Evolutionary conservation across 2,113 vertebrate species (phyloP), one percentile per base, ranked within the genome.

Genomic region (Agelaius phoeniceus): DNA sequence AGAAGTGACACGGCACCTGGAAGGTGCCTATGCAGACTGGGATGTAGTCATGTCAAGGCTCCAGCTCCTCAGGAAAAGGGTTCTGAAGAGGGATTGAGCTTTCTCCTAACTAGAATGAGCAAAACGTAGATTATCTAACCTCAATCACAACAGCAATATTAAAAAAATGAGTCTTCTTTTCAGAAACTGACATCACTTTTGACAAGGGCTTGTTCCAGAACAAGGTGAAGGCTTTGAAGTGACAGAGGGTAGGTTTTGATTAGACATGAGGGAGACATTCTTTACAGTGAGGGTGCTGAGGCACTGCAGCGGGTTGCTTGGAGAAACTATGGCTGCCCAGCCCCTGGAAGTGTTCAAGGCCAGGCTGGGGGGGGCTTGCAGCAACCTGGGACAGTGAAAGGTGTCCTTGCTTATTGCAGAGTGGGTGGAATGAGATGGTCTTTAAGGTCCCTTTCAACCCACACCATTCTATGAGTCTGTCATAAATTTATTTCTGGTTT

Each of bases 1-100:
- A 2, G 94, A 91, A 35, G 91, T 96, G 69, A 87, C 96, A 6
- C 98, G 99, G 15, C 99, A 98, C 88, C 98, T 99, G 20, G 99
- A 99, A 94, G 99, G 99, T 1, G 99, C 98, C n/a, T 99, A 99
- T 39, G 98, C 98, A 37, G 99, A 99, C 95, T 99, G 99, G 99
- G 99, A 99, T 12, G 98, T 99, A 48, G 98, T 99, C 51, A 98
- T 99, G 99, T 99, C 99, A 7, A 98, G 99, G 82, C 98, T 99
- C 48, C 97, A 98, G 63, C 95, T 98, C 48, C 98, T 99, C 68
- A 98, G 96, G 73, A 97, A 77, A 69, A 96, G 52, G 0, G 61
- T 99, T 21, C 81, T 97, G 11, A 73, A 90, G 1, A 93, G 91
- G 44, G 76, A 94, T 26, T 97, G 93, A 97, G 26, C 48, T 37